phyloP scores from a whole-genome alignment of 2,113 vertebrate species.

The Meles meles region DNA sequence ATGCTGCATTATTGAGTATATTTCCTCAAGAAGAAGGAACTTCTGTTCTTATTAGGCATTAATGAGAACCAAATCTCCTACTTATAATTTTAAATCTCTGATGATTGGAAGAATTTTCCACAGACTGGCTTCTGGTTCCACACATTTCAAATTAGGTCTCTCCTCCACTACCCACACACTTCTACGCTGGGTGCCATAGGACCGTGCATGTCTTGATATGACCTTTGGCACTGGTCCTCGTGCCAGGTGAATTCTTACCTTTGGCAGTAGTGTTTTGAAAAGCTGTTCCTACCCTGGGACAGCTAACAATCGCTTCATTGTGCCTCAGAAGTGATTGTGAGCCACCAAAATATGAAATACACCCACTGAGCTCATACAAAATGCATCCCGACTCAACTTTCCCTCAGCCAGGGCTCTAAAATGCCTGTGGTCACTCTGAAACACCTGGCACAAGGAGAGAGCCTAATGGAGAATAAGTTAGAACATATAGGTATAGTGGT shows the following conservation, averaged over 20 bases:
- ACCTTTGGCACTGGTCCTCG: background rate
- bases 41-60: conserved; percentile 72
- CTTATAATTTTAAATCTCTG: conserved; percentile 57
- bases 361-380: background rate
- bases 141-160: conserved; percentile 50
- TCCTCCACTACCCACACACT: background rate
- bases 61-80: conserved; percentile 70
- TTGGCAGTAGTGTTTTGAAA: background rate
- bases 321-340: background rate
- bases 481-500: background rate
- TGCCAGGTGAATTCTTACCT: background rate
- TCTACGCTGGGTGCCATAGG: background rate
- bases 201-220: background rate
- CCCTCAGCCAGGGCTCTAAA: background rate
- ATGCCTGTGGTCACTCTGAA: background rate
- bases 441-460: background rate
- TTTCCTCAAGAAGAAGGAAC: conserved; percentile 66
- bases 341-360: background rate
- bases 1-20: conserved; percentile 45
- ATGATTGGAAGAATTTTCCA: conserved; percentile 61
- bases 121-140: conserved; percentile 59
- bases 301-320: background rate
- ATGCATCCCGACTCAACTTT: background rate
- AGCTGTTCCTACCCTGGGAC: background rate
- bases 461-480: background rate